Base-by-base conservation (phyloP, 2,797 vertebrate species). In the Sebastes elongatus region DNA sequence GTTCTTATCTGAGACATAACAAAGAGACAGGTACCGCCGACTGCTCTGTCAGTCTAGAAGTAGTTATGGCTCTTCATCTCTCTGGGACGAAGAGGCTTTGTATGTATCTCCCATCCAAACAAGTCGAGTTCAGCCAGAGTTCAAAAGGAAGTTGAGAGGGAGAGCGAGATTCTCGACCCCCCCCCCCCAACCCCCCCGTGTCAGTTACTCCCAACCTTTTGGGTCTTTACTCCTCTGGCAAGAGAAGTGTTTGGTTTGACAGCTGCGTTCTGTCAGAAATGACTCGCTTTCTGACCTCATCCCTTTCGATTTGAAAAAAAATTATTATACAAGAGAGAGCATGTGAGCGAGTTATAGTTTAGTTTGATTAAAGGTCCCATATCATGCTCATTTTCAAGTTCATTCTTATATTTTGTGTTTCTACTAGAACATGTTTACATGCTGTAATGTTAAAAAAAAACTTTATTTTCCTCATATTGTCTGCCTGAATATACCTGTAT, bases 51-150 rank as follows among this genome's bases (percentile, higher is more conserved):
- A 78, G 62, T 84, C 74, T 69, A 52, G 28, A 82, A 70, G 81
- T 55, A 74, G 74, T 85, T 74, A 28, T 81, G 81, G 74, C 64
- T 74, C 76, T 83, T 86, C 78, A 80, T 84, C 76, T 86, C 77
- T 87, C 53, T 55, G 0, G 6, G 84, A 72, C 33, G 14, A 74
- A 84, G 80, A 84, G 10, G 64, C 80, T 90, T 84, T 84, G 83
- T 89, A 76, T 86, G 3, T 74, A 75, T 85, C 69, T 84, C 57
- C 71, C 69, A 66, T 86, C 80, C 80, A 88, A 93, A 88, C 86
- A 86, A 71, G 66, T 30, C 14, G 68, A 86, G 92, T 93, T 95
- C 92, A 93, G 74, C 79, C 77, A 87, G 81, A 91, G 94, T 93
- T 94, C 86, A 90, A 84, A 81, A 78, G 35, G 68, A 86, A 88